A percentile compares a stretch with the other conserved stretches of the same genome.
Conservation (phyloP, 2,888 invertebrate genomes). For the Macroteleia sp. region DNA sequence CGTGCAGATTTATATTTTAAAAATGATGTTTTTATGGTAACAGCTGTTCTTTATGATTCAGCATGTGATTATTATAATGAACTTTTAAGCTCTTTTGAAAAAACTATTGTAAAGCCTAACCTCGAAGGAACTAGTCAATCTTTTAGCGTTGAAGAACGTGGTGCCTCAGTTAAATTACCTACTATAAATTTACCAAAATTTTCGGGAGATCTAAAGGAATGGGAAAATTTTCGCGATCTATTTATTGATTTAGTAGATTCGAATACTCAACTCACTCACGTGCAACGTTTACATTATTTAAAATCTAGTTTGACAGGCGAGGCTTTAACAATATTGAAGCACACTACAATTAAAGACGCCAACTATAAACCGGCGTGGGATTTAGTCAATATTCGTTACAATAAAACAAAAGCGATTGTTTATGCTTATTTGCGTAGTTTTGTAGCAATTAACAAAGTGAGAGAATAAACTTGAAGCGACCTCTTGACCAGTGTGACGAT, state of each 20-base stretch:
- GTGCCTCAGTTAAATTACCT: too few species aligned
- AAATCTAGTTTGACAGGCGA: background rate
- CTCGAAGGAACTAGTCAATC: too few species aligned
- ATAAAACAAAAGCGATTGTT: background rate
- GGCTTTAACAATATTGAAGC: background rate
- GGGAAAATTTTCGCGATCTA: background rate
- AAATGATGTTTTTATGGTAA: too few species aligned
- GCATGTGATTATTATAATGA: too few species aligned
- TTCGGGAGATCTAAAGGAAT: background rate
- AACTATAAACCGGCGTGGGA: background rate
- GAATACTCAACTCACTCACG: background rate
- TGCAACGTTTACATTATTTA: background rate
- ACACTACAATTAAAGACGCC: background rate
- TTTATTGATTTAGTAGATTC: background rate
- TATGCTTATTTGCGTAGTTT: background rate
- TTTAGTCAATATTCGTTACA: background rate
- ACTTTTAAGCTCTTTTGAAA: too few species aligned
- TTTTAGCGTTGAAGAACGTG: too few species aligned
- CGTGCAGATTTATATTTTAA: too few species aligned
- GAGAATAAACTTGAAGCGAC: background rate
- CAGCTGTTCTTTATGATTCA: too few species aligned
- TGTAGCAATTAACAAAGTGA: background rate
- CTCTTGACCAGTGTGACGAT: background rate
- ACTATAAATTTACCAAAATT: background rate
- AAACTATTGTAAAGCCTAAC: too few species aligned